Conservation (phyloP, 2,888 invertebrate species). For the Pomacea canaliculata region DNA sequence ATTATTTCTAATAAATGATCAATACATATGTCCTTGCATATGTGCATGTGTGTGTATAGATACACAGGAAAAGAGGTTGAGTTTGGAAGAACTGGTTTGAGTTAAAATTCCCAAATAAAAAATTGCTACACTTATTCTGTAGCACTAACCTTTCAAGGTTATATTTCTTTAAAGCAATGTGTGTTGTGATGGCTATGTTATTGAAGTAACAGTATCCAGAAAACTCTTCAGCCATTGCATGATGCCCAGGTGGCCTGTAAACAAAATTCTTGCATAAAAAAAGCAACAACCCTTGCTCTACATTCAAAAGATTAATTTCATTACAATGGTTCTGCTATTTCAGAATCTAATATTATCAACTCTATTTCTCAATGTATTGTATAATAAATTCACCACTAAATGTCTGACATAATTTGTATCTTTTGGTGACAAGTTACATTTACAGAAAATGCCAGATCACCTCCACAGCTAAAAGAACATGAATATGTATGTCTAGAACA, state of each 20-base stretch:
- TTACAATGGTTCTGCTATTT: background rate
- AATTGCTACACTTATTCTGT: background rate
- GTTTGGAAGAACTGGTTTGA: no score
- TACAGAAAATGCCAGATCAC: no score
- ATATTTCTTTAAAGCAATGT: slow-evolving; percentile 75
- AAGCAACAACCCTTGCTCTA: background rate
- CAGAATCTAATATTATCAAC: background rate
- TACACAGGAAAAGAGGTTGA: no score
- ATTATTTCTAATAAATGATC: no score
- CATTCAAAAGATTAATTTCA: background rate
- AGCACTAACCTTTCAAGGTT: slow-evolving; percentile 48
- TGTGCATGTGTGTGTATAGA: background rate
- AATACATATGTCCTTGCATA: no score
- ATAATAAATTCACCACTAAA: background rate
- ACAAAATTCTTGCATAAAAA: background rate
- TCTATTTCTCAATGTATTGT: background rate
- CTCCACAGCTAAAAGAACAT: no score
- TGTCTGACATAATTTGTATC: no score
- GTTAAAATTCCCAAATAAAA: background rate
- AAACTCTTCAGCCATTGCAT: slow-evolving; percentile 81
- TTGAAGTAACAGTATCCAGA: slow-evolving; percentile 91
- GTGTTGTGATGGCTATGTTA: slow-evolving; percentile 86
- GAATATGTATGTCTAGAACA: no score
- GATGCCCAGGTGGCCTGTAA: slow-evolving; percentile 84
- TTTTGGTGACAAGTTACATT: no score